Evolutionary conservation across 2,888 invertebrate species (phyloP), one percentile per base, ranked within the genome.

Genomic region (Tinea trinotella): DNA sequence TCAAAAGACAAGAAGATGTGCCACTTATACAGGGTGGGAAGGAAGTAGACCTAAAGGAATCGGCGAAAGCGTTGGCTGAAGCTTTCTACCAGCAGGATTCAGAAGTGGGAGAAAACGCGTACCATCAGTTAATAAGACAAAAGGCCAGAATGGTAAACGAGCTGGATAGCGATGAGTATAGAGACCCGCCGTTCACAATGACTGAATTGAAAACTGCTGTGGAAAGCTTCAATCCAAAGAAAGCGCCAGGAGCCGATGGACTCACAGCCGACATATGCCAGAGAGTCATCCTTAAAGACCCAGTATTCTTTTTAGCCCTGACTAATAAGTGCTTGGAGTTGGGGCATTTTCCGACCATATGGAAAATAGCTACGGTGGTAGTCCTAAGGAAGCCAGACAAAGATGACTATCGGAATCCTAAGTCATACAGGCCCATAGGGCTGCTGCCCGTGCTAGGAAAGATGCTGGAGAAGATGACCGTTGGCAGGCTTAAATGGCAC

Each of bases 301-400:
- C 35, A 35, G 35, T 7, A 3, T 10, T 12, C 10, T 57, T 56
- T 46, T 48, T 57, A 1, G 49, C 24, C 7, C 5, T 58, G 1
- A 17, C 18, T 0, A 57, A 58, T 24, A 49, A 35, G 9, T 58
- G 57, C 44, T 50, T 58, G 7, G n/a, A 50, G 34, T 15, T 48
- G 24, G 36, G 35, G 1, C 24, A 56, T 12, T 61, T 61, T 30
- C 61, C 59, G 5, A 44, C 0, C 2, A 1, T 7, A 0, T 60
- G 59, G 59, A 59, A 59, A 15, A 7, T 20, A 1, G 58, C 56
- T 0, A 50, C 34, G 3, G 59, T 60, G 19, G 49, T 34, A 7
- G n/a, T 55, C 2, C 49, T 60, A 2, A 56, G 53, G 9, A 60
- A 59, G 17, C 36, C 57, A 1, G 56, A 56, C 1, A 59, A 56